A percentile compares a stretch with the other conserved stretches of the same genome.
These are phyloP conservation scores for Macrochelys suwanniensis DNA, from an alignment of 2,797 vertebrate species.

Conservation along the genomic window DNA sequence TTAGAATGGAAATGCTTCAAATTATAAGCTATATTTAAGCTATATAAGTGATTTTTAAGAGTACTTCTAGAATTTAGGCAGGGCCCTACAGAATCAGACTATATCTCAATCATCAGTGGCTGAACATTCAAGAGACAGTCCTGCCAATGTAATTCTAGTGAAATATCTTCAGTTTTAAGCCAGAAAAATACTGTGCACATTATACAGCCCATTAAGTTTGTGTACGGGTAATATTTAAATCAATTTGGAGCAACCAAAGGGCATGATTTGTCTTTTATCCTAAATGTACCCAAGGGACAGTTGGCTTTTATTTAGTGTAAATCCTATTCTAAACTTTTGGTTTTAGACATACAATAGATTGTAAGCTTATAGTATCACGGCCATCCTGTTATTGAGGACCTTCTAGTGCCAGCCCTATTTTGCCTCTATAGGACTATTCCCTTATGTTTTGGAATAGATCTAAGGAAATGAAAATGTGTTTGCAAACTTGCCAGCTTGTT, in stretches of 20 bases:
- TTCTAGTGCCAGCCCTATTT: not conserved
- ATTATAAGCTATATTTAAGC: not conserved
- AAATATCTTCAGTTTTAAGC: not conserved
- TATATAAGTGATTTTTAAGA: not conserved
- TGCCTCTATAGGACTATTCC: not conserved
- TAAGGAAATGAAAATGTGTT: not conserved
- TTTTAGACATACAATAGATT: not conserved
- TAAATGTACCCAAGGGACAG: not conserved
- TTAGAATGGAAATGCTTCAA: not conserved
- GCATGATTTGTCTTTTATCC: not conserved
- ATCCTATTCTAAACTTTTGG: not conserved
- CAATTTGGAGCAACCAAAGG: not conserved
- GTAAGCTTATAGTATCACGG: not conserved
- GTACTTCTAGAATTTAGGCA: not conserved
- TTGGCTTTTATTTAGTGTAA: not conserved
- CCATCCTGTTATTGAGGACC: not conserved
- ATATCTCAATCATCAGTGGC: not conserved
- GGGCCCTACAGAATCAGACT: fast-evolving
- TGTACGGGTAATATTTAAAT: not conserved
- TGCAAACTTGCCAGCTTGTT: not conserved
- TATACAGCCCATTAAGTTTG: not conserved
- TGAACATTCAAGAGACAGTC: not conserved
- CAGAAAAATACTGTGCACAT: not conserved
- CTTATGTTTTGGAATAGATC: not conserved
- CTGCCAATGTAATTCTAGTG: not conserved